A percentile compares a stretch with the other conserved stretches of the same genome.
phyloP scores from a whole-genome alignment of 2,797 vertebrate genomes.

The Orientallactaga sibirica region DNA sequence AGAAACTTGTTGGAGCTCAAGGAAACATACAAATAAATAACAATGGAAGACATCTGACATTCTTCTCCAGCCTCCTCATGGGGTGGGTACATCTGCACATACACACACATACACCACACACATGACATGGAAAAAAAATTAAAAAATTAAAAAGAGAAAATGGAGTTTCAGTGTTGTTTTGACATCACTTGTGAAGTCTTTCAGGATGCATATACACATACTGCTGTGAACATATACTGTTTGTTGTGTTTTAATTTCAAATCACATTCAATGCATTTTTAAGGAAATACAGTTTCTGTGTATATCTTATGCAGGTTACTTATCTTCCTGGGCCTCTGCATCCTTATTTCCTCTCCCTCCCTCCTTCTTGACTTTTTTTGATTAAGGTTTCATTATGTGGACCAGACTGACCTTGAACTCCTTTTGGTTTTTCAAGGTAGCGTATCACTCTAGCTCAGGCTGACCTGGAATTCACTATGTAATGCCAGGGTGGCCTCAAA shows the following conservation, averaged over 20 bases:
- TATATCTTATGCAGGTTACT: background rate
- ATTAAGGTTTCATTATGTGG: background rate
- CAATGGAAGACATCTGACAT: no score
- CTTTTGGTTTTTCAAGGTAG: no score
- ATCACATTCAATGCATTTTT: background rate
- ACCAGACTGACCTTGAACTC: background rate
- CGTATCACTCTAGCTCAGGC: no score
- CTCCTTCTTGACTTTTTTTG: background rate
- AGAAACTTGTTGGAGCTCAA: no score
- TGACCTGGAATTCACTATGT: no score
- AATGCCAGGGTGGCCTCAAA: no score
- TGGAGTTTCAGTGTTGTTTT: background rate
- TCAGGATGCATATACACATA: background rate
- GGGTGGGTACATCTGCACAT: no score
- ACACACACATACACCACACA: no score
- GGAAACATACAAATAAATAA: no score
- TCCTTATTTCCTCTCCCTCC: background rate
- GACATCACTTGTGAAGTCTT: background rate
- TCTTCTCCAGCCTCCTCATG: no score
- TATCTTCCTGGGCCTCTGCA: background rate
- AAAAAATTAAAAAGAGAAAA: no score
- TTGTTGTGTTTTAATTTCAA: constrained; percentile 14
- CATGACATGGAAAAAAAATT: no score
- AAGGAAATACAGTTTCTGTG: background rate
- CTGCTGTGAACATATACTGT: background rate